phyloP scores from a whole-genome alignment of 2,797 vertebrate genomes.

The Paratrypauchen microcephalus region DNA sequence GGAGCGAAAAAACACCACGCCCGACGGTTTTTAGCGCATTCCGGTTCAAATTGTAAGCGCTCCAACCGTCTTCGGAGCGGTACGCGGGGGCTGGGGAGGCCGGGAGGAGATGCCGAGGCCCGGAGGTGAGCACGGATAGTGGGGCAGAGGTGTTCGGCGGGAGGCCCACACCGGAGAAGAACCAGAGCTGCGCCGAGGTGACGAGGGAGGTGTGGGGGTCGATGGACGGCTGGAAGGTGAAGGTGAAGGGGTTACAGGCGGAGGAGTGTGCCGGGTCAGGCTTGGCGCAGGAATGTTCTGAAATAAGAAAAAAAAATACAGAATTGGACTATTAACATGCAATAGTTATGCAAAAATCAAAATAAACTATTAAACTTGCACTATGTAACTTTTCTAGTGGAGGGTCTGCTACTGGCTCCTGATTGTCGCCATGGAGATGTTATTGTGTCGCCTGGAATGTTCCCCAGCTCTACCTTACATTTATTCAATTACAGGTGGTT shows the following conservation, averaged over 20 bases:
- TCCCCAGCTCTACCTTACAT: too few relatives aligned
- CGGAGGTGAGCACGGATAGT: constrained; percentile 60
- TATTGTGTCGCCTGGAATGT: too few relatives aligned
- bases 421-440: too few relatives aligned
- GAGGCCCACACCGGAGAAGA: constrained; percentile 73
- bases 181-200: constrained; percentile 88
- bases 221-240: constrained; percentile 83
- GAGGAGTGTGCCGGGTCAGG: constrained; percentile 34
- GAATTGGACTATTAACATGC: too few relatives aligned
- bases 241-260: constrained; percentile 73
- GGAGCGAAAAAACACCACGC: constrained; percentile 76
- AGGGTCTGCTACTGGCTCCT: too few relatives aligned
- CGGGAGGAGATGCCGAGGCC: constrained; percentile 51
- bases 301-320: not conserved
- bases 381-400: too few relatives aligned
- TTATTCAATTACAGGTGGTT: too few relatives aligned
- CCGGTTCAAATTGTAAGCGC: constrained; percentile 72
- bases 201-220: constrained; percentile 69
- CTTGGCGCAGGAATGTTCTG: constrained; percentile 75
- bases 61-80: constrained; percentile 77
- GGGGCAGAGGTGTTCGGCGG: constrained; percentile 39
- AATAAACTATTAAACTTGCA: too few relatives aligned
- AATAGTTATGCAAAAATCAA: too few relatives aligned
- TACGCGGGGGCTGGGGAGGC: constrained; percentile 47
- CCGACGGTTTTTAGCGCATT: constrained; percentile 64